Evolutionary conservation across 2,888 invertebrate species (phyloP).

Genomic region (Xanthorhoe spadicearia): DNA sequence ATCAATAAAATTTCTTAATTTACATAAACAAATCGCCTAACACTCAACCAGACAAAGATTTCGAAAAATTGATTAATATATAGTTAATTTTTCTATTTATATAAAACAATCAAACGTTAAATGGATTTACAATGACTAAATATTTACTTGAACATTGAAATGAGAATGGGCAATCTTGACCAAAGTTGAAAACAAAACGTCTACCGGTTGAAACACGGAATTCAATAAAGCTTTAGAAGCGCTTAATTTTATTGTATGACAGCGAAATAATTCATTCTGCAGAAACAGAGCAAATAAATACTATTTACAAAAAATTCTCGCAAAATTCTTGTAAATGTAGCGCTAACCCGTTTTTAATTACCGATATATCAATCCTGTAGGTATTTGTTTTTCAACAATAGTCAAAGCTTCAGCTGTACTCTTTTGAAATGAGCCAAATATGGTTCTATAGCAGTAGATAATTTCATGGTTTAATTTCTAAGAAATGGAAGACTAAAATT

Average conservation of each 20-base stretch:
- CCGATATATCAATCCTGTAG: too few relatives aligned
- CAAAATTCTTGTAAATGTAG: too few relatives aligned
- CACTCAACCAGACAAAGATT: conserved; percentile 49
- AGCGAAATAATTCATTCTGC: too few relatives aligned
- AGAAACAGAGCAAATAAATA: too few relatives aligned
- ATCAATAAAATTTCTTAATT: conserved; percentile 38
- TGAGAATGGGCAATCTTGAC: too few relatives aligned
- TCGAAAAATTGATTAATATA: conserved; percentile 15
- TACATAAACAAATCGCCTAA: conserved; percentile 42
- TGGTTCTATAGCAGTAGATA: conserved; percentile 1
- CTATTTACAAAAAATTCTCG: too few relatives aligned
- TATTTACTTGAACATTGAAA: conserved; percentile 64
- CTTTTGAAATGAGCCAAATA: neutral
- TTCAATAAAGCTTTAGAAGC: too few relatives aligned
- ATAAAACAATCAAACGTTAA: conserved; percentile 26
- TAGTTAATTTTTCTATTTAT: conserved; percentile 5
- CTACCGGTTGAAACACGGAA: too few relatives aligned
- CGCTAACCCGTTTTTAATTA: too few relatives aligned
- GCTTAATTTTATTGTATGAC: conserved; percentile 34
- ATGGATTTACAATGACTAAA: conserved; percentile 69
- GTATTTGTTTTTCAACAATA: too few relatives aligned
- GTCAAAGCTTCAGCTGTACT: too few relatives aligned
- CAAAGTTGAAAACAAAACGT: too few relatives aligned
- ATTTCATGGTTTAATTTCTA: conserved; percentile 4
- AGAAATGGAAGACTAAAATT: conserved; percentile 24